These are phyloP conservation scores for Tragelaphus imberbis DNA, from an alignment of 2,113 vertebrate species.

Conservation along the genomic window DNA sequence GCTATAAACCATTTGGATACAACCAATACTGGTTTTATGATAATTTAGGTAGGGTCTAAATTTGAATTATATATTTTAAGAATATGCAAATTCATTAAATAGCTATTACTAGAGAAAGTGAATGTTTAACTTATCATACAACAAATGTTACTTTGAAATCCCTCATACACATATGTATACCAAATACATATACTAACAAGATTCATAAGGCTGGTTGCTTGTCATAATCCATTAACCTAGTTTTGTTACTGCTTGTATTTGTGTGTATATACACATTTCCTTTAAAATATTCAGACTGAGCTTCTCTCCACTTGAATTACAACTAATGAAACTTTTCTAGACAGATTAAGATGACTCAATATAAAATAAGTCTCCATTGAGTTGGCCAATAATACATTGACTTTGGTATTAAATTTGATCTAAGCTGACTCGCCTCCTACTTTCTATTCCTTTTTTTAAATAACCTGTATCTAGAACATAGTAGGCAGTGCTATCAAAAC, in stretches of 20 bases:
- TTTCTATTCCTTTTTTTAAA: neutral
- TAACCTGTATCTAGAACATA: neutral
- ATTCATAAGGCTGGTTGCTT: neutral
- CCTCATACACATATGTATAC: neutral
- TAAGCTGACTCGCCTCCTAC: neutral
- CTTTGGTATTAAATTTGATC: constrained; percentile 8
- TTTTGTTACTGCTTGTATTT: neutral
- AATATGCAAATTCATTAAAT: neutral
- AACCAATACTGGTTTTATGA: neutral
- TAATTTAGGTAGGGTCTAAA: neutral
- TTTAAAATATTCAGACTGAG: neutral
- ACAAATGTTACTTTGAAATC: constrained; percentile 4
- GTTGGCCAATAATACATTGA: neutral
- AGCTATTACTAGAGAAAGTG: neutral
- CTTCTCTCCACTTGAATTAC: neutral
- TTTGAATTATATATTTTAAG: constrained; percentile 6
- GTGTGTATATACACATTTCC: neutral
- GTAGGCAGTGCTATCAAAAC: neutral
- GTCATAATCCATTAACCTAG: neutral
- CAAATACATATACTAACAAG: neutral
- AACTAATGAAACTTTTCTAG: constrained; percentile 11
- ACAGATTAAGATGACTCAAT: constrained; percentile 1
- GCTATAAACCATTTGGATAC: neutral
- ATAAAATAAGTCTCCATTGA: neutral
- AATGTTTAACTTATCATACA: constrained; percentile 25